Percentiles rank a stretch among this genome's conserved stretches.
Evolutionary conservation across 2,888 invertebrate species (phyloP).

Genomic region (Ornithoptera priamus): DNA sequence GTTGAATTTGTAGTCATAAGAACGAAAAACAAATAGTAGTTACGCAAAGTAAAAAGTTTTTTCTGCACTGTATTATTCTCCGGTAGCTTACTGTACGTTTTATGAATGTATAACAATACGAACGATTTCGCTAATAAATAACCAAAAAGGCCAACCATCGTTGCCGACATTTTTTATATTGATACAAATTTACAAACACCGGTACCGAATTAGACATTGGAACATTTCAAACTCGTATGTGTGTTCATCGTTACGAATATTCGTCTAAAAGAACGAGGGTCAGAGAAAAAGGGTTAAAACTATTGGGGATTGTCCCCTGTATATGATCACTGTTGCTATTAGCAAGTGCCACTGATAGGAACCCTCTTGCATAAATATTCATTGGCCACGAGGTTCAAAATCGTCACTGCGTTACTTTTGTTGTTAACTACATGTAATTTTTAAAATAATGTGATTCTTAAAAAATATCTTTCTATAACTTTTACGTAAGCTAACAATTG

Average conservation of each 20-base stretch:
- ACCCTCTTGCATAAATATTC: conserved; percentile 28
- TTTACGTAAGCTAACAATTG: too few species aligned
- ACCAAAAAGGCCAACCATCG: too few species aligned
- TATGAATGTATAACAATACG: too few species aligned
- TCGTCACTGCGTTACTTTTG: conserved; percentile 14
- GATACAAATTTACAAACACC: too few species aligned
- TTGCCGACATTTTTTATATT: too few species aligned
- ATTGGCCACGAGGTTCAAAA: conserved; percentile 23
- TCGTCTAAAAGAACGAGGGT: conserved; percentile 58
- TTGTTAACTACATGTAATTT: not conserved
- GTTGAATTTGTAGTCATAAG: too few species aligned
- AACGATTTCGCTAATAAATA: too few species aligned
- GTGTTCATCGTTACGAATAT: conserved; percentile 29
- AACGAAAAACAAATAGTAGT: too few species aligned
- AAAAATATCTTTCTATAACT: not conserved
- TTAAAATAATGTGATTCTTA: not conserved
- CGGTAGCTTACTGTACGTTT: too few species aligned
- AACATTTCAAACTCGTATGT: not conserved
- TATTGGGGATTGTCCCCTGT: conserved; percentile 61
- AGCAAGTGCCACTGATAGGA: conserved; percentile 31
- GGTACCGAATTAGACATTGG: too few species aligned
- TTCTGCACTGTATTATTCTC: too few species aligned
- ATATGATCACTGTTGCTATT: conserved; percentile 41
- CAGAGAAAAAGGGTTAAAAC: conserved; percentile 65
- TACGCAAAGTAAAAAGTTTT: too few species aligned